Percentiles rank a stretch among this genome's conserved stretches.
Evolutionary conservation across 2,113 vertebrate genomes (phyloP).

Genomic region (Podarcis cretensis): DNA sequence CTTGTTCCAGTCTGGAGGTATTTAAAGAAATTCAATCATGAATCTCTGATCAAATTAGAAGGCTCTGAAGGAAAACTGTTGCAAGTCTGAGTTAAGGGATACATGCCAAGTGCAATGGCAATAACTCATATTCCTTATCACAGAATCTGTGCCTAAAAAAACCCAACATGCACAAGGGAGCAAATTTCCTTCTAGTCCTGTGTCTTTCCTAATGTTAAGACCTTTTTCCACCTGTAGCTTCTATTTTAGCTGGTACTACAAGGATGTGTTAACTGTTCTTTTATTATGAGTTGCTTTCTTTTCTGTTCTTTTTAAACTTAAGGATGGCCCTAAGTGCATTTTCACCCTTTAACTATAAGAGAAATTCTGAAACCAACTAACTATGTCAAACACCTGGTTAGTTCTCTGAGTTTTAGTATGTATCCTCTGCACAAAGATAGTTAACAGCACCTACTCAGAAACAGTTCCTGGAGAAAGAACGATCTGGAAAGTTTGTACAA

Average conservation of each 20-base stretch:
- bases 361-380: slow-evolving; percentile 28
- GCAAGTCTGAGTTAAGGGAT: slow-evolving; percentile 39
- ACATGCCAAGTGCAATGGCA: slow-evolving; percentile 55
- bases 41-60: slow-evolving; percentile 52
- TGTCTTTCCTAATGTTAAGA: neutral
- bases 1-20: slow-evolving; percentile 58
- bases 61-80: slow-evolving; percentile 52
- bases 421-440: slow-evolving; percentile 40
- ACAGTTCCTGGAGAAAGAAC: slow-evolving; percentile 61
- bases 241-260: neutral
- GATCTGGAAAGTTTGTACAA: slow-evolving; percentile 55
- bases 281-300: slow-evolving; percentile 15
- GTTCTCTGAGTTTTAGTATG: slow-evolving; percentile 44
- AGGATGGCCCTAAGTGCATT: slow-evolving; percentile 23
- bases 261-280: neutral
- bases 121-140: slow-evolving; percentile 15
- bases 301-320: slow-evolving; percentile 39
- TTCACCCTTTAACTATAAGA: slow-evolving; percentile 31
- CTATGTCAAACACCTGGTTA: slow-evolving; percentile 56
- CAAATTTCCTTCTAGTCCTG: neutral
- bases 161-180: neutral
- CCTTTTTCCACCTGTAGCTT: neutral
- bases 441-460: slow-evolving; percentile 72
- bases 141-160: slow-evolving; percentile 10
- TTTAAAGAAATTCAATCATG: slow-evolving; percentile 46